phyloP scores from a whole-genome alignment of 2,113 vertebrate genomes.

The Raphicerus campestris region DNA sequence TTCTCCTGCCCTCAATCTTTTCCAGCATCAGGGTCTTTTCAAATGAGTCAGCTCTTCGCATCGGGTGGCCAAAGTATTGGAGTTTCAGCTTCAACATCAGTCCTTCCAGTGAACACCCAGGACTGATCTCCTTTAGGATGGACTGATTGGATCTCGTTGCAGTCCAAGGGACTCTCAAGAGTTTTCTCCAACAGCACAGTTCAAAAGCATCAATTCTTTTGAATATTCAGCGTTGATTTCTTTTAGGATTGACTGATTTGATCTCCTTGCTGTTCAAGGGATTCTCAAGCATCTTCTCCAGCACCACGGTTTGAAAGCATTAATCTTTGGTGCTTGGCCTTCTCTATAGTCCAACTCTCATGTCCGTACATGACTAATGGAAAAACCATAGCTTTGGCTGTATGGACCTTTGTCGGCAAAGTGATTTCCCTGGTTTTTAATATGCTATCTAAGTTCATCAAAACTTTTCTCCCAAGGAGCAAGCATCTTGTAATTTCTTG shows the following conservation, averaged over 20 bases:
- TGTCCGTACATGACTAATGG: not conserved
- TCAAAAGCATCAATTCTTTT: no score
- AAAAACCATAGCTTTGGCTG: not conserved
- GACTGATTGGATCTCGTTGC: no score
- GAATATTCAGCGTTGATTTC: not conserved
- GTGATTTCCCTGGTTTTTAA: not conserved
- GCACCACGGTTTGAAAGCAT: not conserved
- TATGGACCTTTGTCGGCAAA: not conserved
- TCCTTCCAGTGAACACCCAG: no score
- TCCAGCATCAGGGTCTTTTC: no score
- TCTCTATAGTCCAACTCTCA: not conserved
- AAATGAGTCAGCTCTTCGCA: no score
- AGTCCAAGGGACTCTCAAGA: no score
- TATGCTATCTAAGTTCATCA: not conserved
- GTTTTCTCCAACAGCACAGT: no score
- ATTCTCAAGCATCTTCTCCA: not conserved
- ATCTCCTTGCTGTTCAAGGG: not conserved
- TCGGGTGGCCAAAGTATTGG: no score
- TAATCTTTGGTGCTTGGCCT: not conserved
- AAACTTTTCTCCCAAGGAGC: not conserved
- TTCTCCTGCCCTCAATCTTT: no score
- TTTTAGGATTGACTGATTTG: not conserved
- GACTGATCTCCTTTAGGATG: no score
- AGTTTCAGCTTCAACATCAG: no score
- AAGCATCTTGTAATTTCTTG: not conserved